phyloP scores from a whole-genome alignment of 2,113 vertebrate genomes.

The Apus apus region DNA sequence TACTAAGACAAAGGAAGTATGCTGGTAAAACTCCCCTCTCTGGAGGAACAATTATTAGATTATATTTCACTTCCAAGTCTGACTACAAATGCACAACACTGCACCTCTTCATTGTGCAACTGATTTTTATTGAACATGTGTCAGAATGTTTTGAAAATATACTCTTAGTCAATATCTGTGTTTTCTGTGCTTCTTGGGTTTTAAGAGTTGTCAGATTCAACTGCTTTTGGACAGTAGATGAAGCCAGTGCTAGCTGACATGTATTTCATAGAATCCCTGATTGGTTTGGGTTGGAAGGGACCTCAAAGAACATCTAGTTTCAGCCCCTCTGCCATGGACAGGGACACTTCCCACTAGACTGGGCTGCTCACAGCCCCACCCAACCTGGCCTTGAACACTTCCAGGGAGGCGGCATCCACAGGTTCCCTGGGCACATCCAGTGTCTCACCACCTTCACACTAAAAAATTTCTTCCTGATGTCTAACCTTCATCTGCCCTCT shows the following conservation, averaged over 20 bases:
- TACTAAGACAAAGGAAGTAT: not conserved
- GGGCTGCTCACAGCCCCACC: too few species aligned
- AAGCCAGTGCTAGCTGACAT: not conserved
- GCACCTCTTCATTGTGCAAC: not conserved
- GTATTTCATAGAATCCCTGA: not conserved
- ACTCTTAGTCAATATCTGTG: not conserved
- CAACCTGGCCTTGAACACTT: too few species aligned
- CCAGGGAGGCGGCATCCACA: too few species aligned
- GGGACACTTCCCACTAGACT: too few species aligned
- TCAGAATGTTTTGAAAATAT: not conserved
- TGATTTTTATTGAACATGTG: not conserved
- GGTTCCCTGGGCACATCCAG: too few species aligned
- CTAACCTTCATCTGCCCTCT: too few species aligned
- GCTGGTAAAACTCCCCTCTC: not conserved
- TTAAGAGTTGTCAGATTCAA: not conserved
- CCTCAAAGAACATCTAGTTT: too few species aligned
- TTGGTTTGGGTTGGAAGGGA: too few species aligned
- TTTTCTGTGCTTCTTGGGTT: not conserved
- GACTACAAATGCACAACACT: not conserved
- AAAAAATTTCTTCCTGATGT: too few species aligned
- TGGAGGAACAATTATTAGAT: not conserved
- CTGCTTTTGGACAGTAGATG: not conserved
- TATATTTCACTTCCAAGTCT: not conserved
- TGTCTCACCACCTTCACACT: too few species aligned
- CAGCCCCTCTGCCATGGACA: too few species aligned